Conservation (phyloP, 2,113 vertebrate species). For the Myodes glareolus region DNA sequence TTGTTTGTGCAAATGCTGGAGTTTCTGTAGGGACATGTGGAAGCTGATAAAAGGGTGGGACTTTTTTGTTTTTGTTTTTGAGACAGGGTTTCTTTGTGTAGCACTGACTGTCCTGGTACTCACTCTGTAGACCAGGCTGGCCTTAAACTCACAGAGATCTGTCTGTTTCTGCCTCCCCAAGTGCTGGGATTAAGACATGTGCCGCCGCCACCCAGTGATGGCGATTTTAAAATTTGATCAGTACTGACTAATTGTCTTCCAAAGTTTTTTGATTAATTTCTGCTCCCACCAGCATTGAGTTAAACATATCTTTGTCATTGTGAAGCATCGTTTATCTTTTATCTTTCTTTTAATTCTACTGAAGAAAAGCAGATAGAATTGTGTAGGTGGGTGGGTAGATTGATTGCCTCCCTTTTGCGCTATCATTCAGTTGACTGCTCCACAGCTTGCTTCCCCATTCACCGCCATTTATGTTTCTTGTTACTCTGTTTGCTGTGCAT, state of each 20-base stretch:
- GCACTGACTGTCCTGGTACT: neutral
- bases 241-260: neutral
- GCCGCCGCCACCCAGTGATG: too few species aligned
- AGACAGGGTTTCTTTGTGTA: neutral
- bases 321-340: neutral
- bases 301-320: neutral
- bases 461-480: neutral
- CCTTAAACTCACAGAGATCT: neutral
- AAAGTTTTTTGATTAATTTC: neutral
- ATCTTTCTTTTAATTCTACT: neutral
- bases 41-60: neutral
- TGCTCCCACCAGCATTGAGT: too few species aligned
- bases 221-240: neutral
- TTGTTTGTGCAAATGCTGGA: neutral
- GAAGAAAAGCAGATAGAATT: neutral
- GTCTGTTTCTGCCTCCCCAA: neutral
- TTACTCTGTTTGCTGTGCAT: neutral
- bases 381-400: too few species aligned
- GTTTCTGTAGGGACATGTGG: neutral
- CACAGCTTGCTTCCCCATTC: fast-evolving
- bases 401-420: neutral
- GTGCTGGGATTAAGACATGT: neutral
- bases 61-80: neutral
- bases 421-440: fast-evolving
- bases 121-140: neutral